Evolutionary conservation across 2,113 vertebrate genomes (phyloP).

Genomic region (Engystomops pustulosus): DNA sequence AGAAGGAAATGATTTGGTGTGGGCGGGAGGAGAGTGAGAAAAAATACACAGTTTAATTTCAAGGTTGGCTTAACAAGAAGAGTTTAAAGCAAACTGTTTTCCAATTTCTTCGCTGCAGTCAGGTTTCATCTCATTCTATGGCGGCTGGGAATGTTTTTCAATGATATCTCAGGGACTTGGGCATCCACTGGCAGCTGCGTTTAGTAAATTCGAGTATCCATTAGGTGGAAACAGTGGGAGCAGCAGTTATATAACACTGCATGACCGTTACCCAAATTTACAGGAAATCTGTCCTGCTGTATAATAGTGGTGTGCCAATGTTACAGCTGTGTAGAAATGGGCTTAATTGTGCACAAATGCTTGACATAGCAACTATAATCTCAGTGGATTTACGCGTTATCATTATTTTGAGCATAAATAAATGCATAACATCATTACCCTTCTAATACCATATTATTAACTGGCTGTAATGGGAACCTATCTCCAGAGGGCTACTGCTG

Average conservation of each 20-base stretch:
- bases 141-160: constrained; percentile 23
- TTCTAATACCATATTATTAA: neutral
- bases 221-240: neutral
- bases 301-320: neutral
- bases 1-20: neutral
- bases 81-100: constrained; percentile 33
- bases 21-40: constrained; percentile 15
- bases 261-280: constrained; percentile 5
- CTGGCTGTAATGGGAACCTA: no score
- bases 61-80: constrained; percentile 52
- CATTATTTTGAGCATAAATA: neutral
- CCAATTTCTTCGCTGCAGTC: constrained; percentile 23
- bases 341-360: neutral
- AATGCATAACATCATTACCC: neutral
- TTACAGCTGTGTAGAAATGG: neutral
- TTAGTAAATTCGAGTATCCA: constrained; percentile 17
- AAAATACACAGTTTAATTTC: constrained; percentile 45
- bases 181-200: constrained; percentile 24
- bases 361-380: neutral
- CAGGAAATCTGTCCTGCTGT: neutral
- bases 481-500: no score
- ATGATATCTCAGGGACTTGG: neutral
- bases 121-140: constrained; percentile 9
- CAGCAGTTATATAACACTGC: constrained; percentile 16
- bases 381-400: neutral